Evolutionary conservation across 2,888 invertebrate genomes (phyloP), one percentile per base, ranked within the genome.

Genomic region (Drosophila meridiana): DNA sequence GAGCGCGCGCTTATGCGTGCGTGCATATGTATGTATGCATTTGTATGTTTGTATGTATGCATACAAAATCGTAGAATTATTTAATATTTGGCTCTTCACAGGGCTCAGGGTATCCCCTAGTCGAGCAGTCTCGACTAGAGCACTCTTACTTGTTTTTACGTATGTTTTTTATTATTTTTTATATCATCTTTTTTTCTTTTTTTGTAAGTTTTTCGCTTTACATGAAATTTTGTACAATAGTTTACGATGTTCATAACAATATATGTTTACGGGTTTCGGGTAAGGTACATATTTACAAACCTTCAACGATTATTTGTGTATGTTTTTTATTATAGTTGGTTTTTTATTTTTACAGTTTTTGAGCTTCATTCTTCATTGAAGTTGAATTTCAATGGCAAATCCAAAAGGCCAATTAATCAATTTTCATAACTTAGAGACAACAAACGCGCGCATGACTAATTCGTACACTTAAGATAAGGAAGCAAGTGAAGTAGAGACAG

Each of bases 371-470:
- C 67, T 78, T 79, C 79, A 82, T 43, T 82, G 78, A 82, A 78
- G 69, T 82, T 82, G 79, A 74, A 67, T 79, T 77, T 73, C 78
- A 80, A 80, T 80, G 77, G 77, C 76, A 69, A 79, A 68, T 73
- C 67, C 64, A 70, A 80, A 63, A 14, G 62, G 66, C 78, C 78
- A 70, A 78, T 63, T 45, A 52, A 59, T 67, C 47, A 69, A 73
- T 80, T 56, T 57, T 70, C 42, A 83, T 83, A 83, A 89, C 87
- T 85, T 90, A 87, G 78, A 81, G 90, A 89, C 86, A 52, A 52
- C 30, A 78, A 86, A 89, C 89, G 85, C 85, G 77, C 85, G 77
- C 82, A 90, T 90, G 92, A 90, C 90, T 90, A 90, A 91, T 90
- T 91, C 91, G 92, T 90, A 91, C 90, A 91, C 91, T 82, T 91